Evolutionary conservation across 2,797 vertebrate genomes (phyloP).

Genomic region (Streptopelia turtur): DNA sequence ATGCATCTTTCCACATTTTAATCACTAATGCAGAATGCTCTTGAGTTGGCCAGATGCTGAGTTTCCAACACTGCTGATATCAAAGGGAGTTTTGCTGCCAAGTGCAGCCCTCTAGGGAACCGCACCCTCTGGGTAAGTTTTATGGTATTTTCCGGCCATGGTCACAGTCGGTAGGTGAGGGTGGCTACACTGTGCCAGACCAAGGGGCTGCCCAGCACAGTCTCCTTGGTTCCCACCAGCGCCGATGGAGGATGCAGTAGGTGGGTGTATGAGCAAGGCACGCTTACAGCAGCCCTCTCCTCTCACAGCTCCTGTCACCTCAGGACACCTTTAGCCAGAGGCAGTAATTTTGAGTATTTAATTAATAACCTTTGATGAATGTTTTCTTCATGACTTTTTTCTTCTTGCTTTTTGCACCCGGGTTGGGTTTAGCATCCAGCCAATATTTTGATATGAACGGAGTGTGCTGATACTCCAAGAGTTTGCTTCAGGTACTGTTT

Average conservation of each 20-base stretch:
- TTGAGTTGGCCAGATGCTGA: not conserved
- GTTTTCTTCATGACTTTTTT: not conserved
- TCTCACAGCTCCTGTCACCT: not conserved
- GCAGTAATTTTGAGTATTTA: not conserved
- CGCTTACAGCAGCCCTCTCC: not conserved
- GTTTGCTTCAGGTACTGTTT: slow-evolving; percentile 30
- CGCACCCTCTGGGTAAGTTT: fast-evolving
- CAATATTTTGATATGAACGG: slow-evolving; percentile 7
- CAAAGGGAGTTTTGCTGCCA: not conserved
- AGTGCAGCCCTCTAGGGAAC: not conserved
- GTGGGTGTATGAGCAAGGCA: not conserved
- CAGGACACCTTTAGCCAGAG: not conserved
- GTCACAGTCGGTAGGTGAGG: not conserved
- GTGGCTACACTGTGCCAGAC: not conserved
- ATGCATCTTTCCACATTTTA: not conserved
- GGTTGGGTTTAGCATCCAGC: not conserved
- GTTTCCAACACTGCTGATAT: not conserved
- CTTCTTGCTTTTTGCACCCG: not conserved
- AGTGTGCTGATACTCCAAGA: not conserved
- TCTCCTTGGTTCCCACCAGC: not conserved
- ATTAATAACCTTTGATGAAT: not conserved
- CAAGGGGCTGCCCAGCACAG: not conserved
- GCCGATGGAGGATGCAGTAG: fast-evolving
- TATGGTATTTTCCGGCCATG: not conserved
- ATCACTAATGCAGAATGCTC: not conserved